A percentile compares a stretch with the other conserved stretches of the same genome.
Evolutionary conservation across 2,113 vertebrate species (phyloP).

Genomic region (Spheniscus mendiculus): DNA sequence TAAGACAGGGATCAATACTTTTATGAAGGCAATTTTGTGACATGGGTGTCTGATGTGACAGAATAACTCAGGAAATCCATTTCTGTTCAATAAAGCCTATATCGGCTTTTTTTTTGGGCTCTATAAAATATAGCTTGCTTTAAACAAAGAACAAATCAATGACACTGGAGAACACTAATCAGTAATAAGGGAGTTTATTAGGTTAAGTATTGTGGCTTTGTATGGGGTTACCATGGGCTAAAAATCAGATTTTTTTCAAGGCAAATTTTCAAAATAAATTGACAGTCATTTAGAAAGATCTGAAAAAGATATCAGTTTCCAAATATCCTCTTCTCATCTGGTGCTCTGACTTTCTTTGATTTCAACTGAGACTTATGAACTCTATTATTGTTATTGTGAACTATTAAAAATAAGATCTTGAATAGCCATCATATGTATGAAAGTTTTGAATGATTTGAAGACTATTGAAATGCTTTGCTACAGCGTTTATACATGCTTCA

Average conservation of each 20-base stretch:
- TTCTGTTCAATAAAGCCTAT: background rate
- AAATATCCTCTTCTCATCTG: background rate
- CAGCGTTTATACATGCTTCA: background rate
- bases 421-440: background rate
- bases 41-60: background rate
- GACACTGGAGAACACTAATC: background rate
- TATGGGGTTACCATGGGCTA: background rate
- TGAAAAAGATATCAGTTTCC: background rate
- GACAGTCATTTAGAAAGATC: background rate
- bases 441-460: background rate
- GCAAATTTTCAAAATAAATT: background rate
- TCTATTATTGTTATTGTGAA: background rate
- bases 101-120: background rate
- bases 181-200: background rate
- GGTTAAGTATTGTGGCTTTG: background rate
- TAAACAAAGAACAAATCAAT: background rate
- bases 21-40: background rate
- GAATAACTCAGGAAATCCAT: background rate
- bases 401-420: background rate
- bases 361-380: background rate
- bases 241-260: background rate
- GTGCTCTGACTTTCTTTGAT: background rate
- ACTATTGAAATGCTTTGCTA: background rate
- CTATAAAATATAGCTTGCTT: background rate
- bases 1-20: background rate